Evolutionary conservation across 2,888 invertebrate species (phyloP).

Genomic region (Synergus gifuensis): DNA sequence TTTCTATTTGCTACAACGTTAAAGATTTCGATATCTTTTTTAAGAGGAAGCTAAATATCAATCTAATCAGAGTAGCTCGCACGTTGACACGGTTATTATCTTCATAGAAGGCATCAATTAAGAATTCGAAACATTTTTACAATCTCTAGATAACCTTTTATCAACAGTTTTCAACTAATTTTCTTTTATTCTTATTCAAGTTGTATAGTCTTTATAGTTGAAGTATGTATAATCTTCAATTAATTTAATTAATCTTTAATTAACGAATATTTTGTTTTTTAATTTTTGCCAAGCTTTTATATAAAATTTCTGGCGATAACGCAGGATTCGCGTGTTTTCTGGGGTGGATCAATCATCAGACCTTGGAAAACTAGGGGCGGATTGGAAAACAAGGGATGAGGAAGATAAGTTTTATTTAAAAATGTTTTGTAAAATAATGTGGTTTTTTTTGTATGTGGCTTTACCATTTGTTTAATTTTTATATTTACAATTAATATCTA

Average conservation of each 20-base stretch:
- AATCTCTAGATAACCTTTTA: not conserved
- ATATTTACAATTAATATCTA: not conserved
- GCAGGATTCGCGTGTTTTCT: not conserved
- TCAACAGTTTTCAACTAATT: not conserved
- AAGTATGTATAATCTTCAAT: no score
- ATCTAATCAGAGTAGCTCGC: not conserved
- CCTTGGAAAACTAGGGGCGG: not conserved
- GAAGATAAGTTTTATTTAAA: not conserved
- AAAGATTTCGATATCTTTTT: not conserved
- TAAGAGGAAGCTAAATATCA: not conserved
- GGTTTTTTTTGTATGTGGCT: no score
- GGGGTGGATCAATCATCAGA: conserved; percentile 9
- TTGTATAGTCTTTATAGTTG: not conserved
- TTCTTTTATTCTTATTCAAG: not conserved
- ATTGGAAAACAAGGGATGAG: not conserved
- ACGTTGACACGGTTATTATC: not conserved
- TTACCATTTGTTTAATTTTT: no score
- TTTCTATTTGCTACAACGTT: not conserved
- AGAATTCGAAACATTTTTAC: not conserved
- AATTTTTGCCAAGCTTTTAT: not conserved
- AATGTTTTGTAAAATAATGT: not conserved
- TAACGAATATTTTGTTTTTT: no score
- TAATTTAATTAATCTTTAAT: no score
- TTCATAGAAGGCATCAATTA: not conserved
- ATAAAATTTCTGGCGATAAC: not conserved